Conservation (phyloP, 1,140 invertebrate species). For the Pinna nobilis region DNA sequence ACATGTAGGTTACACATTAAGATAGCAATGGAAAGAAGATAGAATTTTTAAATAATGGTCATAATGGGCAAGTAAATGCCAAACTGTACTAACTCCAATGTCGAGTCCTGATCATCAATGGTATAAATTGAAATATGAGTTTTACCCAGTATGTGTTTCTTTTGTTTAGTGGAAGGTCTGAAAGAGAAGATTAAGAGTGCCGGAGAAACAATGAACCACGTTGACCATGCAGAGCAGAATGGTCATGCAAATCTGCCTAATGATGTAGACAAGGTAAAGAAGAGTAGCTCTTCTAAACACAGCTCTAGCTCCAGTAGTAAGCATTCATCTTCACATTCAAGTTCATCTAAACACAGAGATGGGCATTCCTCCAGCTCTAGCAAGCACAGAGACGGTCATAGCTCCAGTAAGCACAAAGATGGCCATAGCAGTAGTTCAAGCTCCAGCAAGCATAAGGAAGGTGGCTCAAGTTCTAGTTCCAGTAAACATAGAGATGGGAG, state of each 20-base stretch:
- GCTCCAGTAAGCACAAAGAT: slow-evolving; percentile 70
- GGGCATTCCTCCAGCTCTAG: slow-evolving; percentile 69
- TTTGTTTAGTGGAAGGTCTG: slow-evolving; percentile 23
- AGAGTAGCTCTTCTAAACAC: slow-evolving; percentile 34
- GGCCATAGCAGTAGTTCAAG: slow-evolving; percentile 37
- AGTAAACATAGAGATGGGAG: slow-evolving; percentile 45
- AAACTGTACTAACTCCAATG: too few species aligned
- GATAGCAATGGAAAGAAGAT: too few species aligned
- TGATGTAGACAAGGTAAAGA: slow-evolving; percentile 32
- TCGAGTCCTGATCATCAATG: too few species aligned
- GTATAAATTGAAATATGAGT: too few species aligned
- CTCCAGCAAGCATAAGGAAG: slow-evolving; percentile 76
- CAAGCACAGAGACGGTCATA: slow-evolving; percentile 73
- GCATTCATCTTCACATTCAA: slow-evolving; percentile 47
- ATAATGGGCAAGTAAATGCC: too few species aligned
- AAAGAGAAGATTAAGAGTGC: slow-evolving; percentile 18
- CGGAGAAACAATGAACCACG: slow-evolving; percentile 10
- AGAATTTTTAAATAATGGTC: too few species aligned
- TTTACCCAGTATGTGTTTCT: too few species aligned
- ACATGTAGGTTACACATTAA: too few species aligned
- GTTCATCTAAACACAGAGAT: slow-evolving; percentile 43
- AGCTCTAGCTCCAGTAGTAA: slow-evolving; percentile 40
- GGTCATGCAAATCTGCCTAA: slow-evolving; percentile 38
- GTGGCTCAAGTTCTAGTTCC: slow-evolving; percentile 37
- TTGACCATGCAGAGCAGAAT: slow-evolving; percentile 36